A percentile compares a stretch with the other conserved stretches of the same genome.
These are phyloP conservation scores for Epinephelus fuscoguttatus DNA, from an alignment of 2,113 vertebrate species.

Conservation along the genomic window DNA sequence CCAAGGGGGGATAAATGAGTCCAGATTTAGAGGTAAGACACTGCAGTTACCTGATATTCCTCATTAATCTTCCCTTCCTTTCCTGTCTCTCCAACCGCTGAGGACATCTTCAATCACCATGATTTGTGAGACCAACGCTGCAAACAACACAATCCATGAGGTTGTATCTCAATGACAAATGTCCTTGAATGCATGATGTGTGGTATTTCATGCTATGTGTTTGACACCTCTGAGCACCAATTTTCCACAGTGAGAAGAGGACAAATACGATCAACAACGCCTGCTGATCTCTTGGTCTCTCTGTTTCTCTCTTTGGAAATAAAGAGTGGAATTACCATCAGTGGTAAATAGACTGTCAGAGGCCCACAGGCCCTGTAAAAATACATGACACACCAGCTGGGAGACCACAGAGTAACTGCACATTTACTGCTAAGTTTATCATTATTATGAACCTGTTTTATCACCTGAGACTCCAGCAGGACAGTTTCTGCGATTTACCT, in stretches of 20 bases:
- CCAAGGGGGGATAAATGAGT: not conserved
- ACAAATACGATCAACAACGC: not conserved
- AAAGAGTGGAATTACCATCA: slow-evolving; percentile 3
- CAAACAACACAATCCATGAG: slow-evolving; percentile 25
- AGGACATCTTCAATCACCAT: slow-evolving; percentile 30
- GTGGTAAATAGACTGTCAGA: not conserved
- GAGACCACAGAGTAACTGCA: not conserved
- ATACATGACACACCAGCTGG: not conserved
- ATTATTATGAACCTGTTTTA: slow-evolving; percentile 42
- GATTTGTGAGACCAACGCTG: slow-evolving; percentile 39
- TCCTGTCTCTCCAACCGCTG: slow-evolving; percentile 10
- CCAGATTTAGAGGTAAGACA: slow-evolving; percentile 16
- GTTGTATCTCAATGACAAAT: slow-evolving; percentile 22
- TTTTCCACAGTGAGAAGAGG: not conserved
- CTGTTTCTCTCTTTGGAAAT: not conserved
- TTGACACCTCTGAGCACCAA: not conserved
- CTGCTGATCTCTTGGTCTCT: slow-evolving; percentile 1
- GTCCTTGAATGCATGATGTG: slow-evolving; percentile 10
- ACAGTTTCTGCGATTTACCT: slow-evolving; percentile 10
- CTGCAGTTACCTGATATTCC: slow-evolving; percentile 14
- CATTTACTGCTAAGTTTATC: slow-evolving; percentile 16
- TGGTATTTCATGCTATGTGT: not conserved
- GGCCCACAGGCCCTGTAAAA: not conserved
- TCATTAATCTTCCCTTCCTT: slow-evolving; percentile 40
- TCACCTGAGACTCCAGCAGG: slow-evolving; percentile 32